Base-by-base conservation (phyloP, 2,888 invertebrate genomes). In the Polia nebulosa region DNA sequence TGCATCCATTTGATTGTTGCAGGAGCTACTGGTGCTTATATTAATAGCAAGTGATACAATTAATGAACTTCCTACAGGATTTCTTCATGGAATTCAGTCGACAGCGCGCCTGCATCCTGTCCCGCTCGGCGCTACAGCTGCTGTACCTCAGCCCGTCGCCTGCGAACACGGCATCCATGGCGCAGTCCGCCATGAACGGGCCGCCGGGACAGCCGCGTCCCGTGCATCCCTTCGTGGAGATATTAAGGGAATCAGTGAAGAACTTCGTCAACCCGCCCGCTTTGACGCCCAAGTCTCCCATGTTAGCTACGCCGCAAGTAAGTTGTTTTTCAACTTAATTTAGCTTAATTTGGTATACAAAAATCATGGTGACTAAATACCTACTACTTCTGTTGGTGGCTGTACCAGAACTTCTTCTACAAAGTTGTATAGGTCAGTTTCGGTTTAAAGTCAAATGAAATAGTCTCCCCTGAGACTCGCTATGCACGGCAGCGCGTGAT, bases 31-130 rank as follows among this genome's bases (percentile, higher is more conserved):
- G n/a, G n/a, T n/a, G n/a, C n/a, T n/a, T n/a, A n/a, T n/a, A n/a
- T n/a, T n/a, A n/a, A n/a, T n/a, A n/a, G n/a, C n/a, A n/a, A n/a
- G n/a, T n/a, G n/a, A n/a, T n/a, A n/a, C n/a, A n/a, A n/a, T n/a
- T n/a, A n/a, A n/a, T n/a, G n/a, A n/a, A n/a, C n/a, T n/a, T 8
- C 1, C 4, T 91, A 49, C 90, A 98, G 98, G 99, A 99, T 89
- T 98, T 99, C 93, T 99, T 99, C 92, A 97, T 98, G 91, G 98
- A 99, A 87, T 99, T 99, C 92, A 99, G 99, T 87, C 97, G 98
- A 53, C 97, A 97, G 85, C 97, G 97, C 1, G 98, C 99, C 2
- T 99, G 99, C 92, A 98, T 99, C 69, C 96, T 99, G 11, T 99
- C 99, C 1, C 97, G 99, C 63, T 99, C 99, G 53, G 97, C 99